Percentiles rank a stretch among this genome's conserved stretches.
Evolutionary conservation across 2,888 invertebrate genomes (phyloP).

Genomic region (Brassicogethes aeneus): DNA sequence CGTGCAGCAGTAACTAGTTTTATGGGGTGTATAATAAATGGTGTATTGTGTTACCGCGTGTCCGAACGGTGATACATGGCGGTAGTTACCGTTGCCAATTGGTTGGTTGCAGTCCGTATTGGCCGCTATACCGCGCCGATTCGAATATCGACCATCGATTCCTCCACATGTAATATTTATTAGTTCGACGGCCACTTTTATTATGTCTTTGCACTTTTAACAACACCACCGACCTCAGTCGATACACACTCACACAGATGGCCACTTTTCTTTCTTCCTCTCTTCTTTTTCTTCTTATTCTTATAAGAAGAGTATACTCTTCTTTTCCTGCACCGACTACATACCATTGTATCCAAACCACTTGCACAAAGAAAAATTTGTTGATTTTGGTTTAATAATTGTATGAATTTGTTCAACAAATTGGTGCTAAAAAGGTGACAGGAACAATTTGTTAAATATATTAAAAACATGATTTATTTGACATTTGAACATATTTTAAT

Average conservation of each 20-base stretch:
- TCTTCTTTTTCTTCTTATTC: too few species aligned
- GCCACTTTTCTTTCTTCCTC: too few species aligned
- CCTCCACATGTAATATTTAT: conserved; percentile 32
- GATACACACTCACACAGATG: neutral
- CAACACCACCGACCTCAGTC: conserved; percentile 7
- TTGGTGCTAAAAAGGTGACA: too few species aligned
- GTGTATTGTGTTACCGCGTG: conserved; percentile 37
- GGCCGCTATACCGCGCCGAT: conserved; percentile 12
- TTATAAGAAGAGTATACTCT: too few species aligned
- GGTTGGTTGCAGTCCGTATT: conserved; percentile 22
- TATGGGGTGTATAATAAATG: conserved; percentile 38
- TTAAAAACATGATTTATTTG: too few species aligned
- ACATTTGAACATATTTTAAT: too few species aligned
- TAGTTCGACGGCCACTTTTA: conserved; percentile 25
- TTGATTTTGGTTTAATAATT: too few species aligned
- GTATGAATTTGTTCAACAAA: too few species aligned
- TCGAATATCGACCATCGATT: conserved; percentile 21
- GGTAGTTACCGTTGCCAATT: conserved; percentile 36
- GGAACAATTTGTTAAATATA: too few species aligned
- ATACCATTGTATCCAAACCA: too few species aligned
- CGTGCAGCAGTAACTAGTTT: conserved; percentile 34
- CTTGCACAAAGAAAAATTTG: too few species aligned
- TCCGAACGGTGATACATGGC: conserved; percentile 36
- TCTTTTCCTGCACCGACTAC: too few species aligned
- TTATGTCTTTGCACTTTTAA: conserved; percentile 15